Percentiles rank a stretch among this genome's conserved stretches.
These are phyloP conservation scores for Drosophila rhopaloa DNA, from an alignment of 1,140 invertebrate species.

Conservation along the genomic window DNA sequence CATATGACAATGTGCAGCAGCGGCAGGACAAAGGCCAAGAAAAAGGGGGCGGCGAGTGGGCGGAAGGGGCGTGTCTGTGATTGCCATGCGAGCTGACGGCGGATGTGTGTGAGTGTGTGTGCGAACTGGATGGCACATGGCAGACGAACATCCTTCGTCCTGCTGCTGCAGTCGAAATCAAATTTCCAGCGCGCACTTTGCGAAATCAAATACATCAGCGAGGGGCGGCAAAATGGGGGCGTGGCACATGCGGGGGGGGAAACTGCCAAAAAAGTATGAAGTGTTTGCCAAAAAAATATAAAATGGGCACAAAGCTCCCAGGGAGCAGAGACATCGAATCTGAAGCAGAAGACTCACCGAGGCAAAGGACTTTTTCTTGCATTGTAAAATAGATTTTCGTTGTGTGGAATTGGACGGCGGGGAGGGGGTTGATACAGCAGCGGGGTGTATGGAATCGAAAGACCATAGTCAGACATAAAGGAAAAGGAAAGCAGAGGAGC, in stretches of 20 bases:
- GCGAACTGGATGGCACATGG: constrained; percentile 23
- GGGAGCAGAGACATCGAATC: constrained; percentile 38
- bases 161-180: constrained; percentile 59
- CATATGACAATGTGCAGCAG: constrained; percentile 48
- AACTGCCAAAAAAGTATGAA: constrained; percentile 63
- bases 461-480: constrained; percentile 29
- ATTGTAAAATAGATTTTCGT: constrained; percentile 65
- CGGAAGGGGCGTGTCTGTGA: constrained; percentile 38
- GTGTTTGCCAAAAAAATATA: constrained; percentile 76
- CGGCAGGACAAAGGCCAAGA: constrained; percentile 43
- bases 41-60: constrained; percentile 1
- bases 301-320: constrained; percentile 57
- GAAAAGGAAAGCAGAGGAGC: constrained; percentile 5
- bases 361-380: constrained; percentile 70
- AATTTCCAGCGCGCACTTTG: constrained; percentile 78
- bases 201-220: constrained; percentile 72
- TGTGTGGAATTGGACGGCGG: neutral
- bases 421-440: constrained; percentile 17
- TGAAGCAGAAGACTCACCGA: constrained; percentile 50
- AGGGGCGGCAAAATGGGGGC: constrained; percentile 1
- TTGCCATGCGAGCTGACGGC: constrained; percentile 21
- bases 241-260: constrained; percentile 4
- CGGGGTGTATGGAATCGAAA: constrained; percentile 17
- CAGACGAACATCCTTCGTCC: constrained; percentile 16
- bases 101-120: constrained; percentile 37